Evolutionary conservation across 2,797 vertebrate genomes (phyloP).

Genomic region (Catostomus latipinnis): DNA sequence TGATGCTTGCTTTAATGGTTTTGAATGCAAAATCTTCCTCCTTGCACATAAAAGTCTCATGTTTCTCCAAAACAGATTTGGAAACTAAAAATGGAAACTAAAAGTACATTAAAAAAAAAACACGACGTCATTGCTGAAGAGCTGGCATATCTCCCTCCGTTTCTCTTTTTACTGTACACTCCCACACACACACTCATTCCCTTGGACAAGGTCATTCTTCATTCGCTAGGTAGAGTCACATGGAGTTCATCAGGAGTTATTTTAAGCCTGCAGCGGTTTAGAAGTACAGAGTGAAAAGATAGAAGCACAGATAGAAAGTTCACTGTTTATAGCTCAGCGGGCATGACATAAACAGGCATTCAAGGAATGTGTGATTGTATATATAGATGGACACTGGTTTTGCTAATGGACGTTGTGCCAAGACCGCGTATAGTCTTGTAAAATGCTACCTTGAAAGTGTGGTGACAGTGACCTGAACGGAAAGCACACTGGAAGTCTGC

Average conservation of each 20-base stretch:
- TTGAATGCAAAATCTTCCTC: too few relatives aligned
- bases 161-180: conserved; percentile 2
- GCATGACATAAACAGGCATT: not conserved
- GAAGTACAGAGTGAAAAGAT: not conserved
- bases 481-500: not conserved
- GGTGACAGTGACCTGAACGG: conserved; percentile 2
- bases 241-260: conserved; percentile 73
- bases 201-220: conserved; percentile 64
- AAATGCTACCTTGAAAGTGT: not conserved
- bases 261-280: conserved; percentile 63
- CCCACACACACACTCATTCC: conserved; percentile 47
- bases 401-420: not conserved
- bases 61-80: too few relatives aligned
- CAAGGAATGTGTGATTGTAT: not conserved
- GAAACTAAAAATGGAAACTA: too few relatives aligned
- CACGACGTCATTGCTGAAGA: not conserved
- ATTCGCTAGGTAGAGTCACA: conserved; percentile 60
- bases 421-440: conserved; percentile 50
- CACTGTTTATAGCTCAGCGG: not conserved
- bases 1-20: too few relatives aligned
- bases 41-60: too few relatives aligned
- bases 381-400: not conserved
- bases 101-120: too few relatives aligned
- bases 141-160: conserved; percentile 16
- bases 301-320: not conserved